Evolutionary conservation across 2,888 invertebrate species (phyloP), one percentile per base, ranked within the genome.

Genomic region (Silvanus unidentatus): DNA sequence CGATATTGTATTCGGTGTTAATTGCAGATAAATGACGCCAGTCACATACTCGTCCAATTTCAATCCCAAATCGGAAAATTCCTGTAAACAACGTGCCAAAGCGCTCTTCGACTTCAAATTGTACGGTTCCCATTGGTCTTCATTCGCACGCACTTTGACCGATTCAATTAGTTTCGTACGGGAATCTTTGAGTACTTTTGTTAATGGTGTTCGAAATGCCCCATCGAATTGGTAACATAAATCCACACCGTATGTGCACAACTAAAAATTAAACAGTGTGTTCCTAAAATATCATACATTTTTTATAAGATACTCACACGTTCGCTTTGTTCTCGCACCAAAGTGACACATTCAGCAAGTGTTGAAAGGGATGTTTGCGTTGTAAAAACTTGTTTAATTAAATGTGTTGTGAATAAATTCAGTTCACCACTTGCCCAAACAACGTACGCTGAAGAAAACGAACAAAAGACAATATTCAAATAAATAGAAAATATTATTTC

Each of bases 351-450:
- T 65, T 91, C 91, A 4, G 93, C 84, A 42, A 95, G 80, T 1
- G 85, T 83, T 50, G 88, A 85, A 59, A 95, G 73, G 6, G 87
- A 82, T 43, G 90, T 86, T 71, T 95, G 93, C 4, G 92, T 90
- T 55, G 88, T 86, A 65, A 96, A 90, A 39, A 95, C 85, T 71
- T 95, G 90, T 63, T 89, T 88, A 41, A 87, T 83, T 58, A 91
- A 78, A 72, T 89, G 88, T 55, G 83, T 82, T 58, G 86, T 86
- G 63, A 92, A 80, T 59, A 85, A 78, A 59, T 84, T 84, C 45
- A 91, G 73, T 73, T 92, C 90, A 53, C 82, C 79, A 62, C 89
- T 89, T 53, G 89, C 86, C 97, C 97, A 97, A 3, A 94, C 88
- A 50, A 94, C 82, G 55, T 95, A 85, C 43, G 85, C 88, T 84